A percentile compares a stretch with the other conserved stretches of the same genome.
Conservation (phyloP, 2,113 vertebrate species). For the Oncorhynchus mykiss region DNA sequence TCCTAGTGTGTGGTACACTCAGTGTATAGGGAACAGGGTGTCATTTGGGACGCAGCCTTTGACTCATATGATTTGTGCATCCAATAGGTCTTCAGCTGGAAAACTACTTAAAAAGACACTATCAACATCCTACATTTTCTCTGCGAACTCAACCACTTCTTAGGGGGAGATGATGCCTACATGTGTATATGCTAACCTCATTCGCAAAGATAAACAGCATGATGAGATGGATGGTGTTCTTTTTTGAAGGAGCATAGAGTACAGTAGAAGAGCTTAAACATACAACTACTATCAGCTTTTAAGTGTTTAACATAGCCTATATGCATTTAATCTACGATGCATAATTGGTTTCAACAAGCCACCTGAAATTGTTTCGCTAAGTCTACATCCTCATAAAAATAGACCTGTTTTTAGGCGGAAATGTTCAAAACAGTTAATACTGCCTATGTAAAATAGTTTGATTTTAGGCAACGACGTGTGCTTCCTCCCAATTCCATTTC, state of each 20-base stretch:
- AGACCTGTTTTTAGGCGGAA: background rate
- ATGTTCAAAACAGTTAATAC: slow-evolving; percentile 4
- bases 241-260: too few species aligned
- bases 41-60: too few species aligned
- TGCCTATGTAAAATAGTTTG: background rate
- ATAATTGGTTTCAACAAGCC: background rate
- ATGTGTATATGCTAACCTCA: background rate
- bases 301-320: background rate
- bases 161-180: too few species aligned
- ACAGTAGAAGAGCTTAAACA: background rate
- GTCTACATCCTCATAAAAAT: slow-evolving; percentile 6
- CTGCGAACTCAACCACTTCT: background rate
- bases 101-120: slow-evolving; percentile 27
- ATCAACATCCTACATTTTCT: background rate
- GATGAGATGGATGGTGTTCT: too few species aligned
- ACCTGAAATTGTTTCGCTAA: background rate
- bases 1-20: too few species aligned
- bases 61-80: slow-evolving; percentile 23
- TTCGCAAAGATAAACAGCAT: background rate
- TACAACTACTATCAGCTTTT: too few species aligned
- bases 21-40: too few species aligned
- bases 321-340: background rate
- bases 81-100: slow-evolving; percentile 45
- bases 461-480: background rate
- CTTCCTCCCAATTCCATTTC: slow-evolving; percentile 2